Percentiles rank a stretch among this genome's conserved stretches.
phyloP scores from a whole-genome alignment of 2,797 vertebrate species.

The Gymnothorax javanicus region DNA sequence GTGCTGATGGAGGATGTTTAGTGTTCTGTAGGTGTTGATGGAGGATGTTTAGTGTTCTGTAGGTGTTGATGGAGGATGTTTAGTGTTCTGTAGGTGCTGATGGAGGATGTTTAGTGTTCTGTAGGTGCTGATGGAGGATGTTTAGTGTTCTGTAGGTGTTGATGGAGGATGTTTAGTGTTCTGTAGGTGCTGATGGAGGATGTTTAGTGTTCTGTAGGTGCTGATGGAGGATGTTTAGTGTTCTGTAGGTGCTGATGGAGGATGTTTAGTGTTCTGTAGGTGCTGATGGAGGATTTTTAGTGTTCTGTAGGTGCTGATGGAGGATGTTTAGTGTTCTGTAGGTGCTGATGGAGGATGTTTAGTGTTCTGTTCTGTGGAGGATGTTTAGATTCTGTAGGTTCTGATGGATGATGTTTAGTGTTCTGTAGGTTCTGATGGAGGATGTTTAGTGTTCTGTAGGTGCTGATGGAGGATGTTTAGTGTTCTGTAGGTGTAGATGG shows the following conservation, averaged over 20 bases:
- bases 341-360: neutral
- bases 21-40: too few relatives aligned
- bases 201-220: neutral
- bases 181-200: neutral
- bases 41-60: too few relatives aligned
- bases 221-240: neutral
- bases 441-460: neutral
- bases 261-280: neutral
- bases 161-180: neutral
- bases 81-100: neutral
- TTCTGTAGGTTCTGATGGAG: neutral
- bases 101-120: neutral
- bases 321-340: neutral
- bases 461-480: too few relatives aligned
- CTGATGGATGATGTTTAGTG: neutral
- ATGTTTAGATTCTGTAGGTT: neutral
- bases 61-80: neutral
- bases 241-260: neutral
- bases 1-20: too few relatives aligned
- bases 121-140: neutral
- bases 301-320: conserved; percentile 5
- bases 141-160: neutral
- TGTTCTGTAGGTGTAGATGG: too few relatives aligned
- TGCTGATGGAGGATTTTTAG: neutral
- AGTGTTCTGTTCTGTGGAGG: neutral